These are phyloP conservation scores for Cardiocondyla obscurior DNA, from an alignment of 1,140 invertebrate genomes.

Conservation along the genomic window DNA sequence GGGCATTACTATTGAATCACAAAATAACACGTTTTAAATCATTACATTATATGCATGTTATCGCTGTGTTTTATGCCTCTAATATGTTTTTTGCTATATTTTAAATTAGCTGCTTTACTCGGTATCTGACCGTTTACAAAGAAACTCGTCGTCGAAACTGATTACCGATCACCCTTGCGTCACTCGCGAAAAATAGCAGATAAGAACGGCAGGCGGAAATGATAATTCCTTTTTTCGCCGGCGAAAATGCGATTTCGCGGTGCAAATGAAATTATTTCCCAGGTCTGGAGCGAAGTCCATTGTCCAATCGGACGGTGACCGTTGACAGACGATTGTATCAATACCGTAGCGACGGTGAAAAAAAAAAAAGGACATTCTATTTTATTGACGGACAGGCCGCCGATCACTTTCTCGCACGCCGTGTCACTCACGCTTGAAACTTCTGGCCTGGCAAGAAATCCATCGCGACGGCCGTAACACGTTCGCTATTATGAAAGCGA, in stretches of 20 bases:
- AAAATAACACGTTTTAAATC: background rate
- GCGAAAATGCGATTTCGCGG: slow-evolving; percentile 2
- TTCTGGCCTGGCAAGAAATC: slow-evolving; percentile 30
- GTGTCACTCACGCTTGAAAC: slow-evolving; percentile 34
- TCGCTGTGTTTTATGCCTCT: background rate
- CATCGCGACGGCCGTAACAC: slow-evolving; percentile 37
- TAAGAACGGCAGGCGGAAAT: slow-evolving; percentile 15
- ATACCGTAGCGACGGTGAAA: slow-evolving; percentile 19
- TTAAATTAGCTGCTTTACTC: background rate
- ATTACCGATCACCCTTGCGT: background rate
- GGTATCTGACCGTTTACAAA: background rate
- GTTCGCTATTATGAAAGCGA: slow-evolving; percentile 47
- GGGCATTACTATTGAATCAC: background rate
- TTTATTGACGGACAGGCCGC: slow-evolving; percentile 40
- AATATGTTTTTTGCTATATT: background rate
- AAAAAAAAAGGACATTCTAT: slow-evolving; percentile 9
- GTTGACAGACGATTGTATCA: slow-evolving; percentile 56
- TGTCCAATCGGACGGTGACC: slow-evolving; percentile 51
- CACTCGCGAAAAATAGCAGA: background rate
- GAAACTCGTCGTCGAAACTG: background rate
- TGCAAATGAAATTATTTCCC: slow-evolving; percentile 47
- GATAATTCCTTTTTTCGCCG: background rate
- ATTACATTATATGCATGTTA: background rate
- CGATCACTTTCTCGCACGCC: slow-evolving; percentile 25
- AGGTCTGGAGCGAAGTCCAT: slow-evolving; percentile 18